Evolutionary conservation across 2,113 vertebrate species (phyloP).

Genomic region (Thalassoma bifasciatum): DNA sequence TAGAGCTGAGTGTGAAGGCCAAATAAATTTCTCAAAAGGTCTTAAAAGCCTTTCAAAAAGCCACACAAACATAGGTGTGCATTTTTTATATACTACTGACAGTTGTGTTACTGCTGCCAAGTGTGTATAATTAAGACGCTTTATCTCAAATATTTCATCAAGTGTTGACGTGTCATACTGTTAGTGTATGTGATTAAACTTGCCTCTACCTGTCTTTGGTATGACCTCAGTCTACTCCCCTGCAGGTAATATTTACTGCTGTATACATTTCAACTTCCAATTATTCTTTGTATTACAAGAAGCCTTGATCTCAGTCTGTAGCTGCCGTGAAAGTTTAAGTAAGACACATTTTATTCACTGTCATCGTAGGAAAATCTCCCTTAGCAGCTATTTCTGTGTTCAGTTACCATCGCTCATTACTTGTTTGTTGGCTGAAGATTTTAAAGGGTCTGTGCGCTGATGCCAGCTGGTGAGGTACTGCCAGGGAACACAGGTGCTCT

Average conservation of each 20-base stretch:
- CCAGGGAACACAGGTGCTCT: conserved; percentile 43
- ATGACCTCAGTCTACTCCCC: not conserved
- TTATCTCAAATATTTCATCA: not conserved
- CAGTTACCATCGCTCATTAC: conserved; percentile 37
- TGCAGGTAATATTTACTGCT: not conserved
- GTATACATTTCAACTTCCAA: not conserved
- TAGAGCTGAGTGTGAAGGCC: not conserved
- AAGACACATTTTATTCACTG: conserved; percentile 21
- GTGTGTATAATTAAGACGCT: not conserved
- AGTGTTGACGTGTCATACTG: not conserved
- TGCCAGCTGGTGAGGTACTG: conserved; percentile 35
- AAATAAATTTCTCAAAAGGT: conserved; percentile 5
- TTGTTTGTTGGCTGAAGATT: conserved; percentile 29
- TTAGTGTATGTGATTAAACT: not conserved
- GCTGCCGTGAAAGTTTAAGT: not conserved
- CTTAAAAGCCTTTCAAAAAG: conserved; percentile 8
- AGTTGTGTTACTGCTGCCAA: conserved; percentile 13
- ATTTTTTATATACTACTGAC: not conserved
- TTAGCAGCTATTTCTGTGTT: conserved; percentile 27
- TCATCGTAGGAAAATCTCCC: conserved; percentile 28
- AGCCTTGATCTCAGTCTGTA: too few species aligned
- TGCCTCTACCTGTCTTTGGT: not conserved
- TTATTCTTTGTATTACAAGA: conserved; percentile 1
- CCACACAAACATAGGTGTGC: not conserved
- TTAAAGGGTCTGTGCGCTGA: not conserved